A percentile compares a stretch with the other conserved stretches of the same genome.
phyloP scores from a whole-genome alignment of 2,113 vertebrate genomes.

The Urocynchramus pylzowi region DNA sequence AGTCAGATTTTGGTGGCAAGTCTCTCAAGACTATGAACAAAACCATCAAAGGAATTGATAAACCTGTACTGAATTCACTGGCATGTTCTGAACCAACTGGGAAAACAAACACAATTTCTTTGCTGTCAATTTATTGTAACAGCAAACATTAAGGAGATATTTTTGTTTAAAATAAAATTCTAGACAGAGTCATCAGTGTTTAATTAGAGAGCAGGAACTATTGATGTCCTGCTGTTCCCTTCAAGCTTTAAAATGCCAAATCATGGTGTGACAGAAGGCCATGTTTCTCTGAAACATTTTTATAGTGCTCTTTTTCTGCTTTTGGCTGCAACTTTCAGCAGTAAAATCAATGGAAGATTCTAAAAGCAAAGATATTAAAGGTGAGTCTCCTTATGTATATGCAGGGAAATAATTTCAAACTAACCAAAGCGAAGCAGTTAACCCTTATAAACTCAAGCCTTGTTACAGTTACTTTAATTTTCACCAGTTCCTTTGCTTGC shows the following conservation, averaged over 20 bases:
- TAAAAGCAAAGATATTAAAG: conserved; percentile 17
- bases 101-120: neutral
- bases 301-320: neutral
- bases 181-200: conserved; percentile 37
- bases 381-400: neutral
- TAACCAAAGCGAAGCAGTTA: neutral
- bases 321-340: neutral
- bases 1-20: neutral
- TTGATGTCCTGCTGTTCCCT: conserved; percentile 15
- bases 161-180: conserved; percentile 55
- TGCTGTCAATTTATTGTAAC: conserved; percentile 23
- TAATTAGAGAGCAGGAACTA: conserved; percentile 70
- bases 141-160: conserved; percentile 35
- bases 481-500: neutral
- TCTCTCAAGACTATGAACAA: neutral
- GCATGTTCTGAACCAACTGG: neutral
- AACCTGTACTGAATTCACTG: neutral
- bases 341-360: conserved; percentile 6
- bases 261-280: conserved; percentile 8
- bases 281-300: neutral
- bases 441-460: neutral
- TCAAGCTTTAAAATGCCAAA: conserved; percentile 20
- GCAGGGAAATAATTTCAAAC: neutral
- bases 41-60: neutral
- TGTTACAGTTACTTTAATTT: neutral